Evolutionary conservation across 2,113 vertebrate species (phyloP).

Genomic region (Callaeas wilsoni): DNA sequence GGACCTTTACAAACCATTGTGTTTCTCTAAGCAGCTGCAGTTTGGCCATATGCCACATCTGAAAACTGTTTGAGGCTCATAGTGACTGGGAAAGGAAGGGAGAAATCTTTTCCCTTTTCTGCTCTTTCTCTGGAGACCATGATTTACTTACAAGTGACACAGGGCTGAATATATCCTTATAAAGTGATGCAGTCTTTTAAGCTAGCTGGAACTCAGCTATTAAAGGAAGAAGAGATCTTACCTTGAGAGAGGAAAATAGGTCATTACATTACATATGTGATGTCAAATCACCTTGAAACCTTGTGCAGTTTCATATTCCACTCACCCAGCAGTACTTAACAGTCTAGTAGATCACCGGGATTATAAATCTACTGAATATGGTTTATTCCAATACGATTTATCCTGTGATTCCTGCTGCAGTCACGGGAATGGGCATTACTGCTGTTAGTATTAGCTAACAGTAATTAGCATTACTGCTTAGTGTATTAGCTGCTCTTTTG

Average conservation of each 20-base stretch:
- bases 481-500: not conserved
- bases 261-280: not conserved
- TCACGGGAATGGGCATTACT: not conserved
- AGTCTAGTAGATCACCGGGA: not conserved
- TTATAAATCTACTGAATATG: not conserved
- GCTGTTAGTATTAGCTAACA: too few species aligned
- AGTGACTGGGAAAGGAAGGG: not conserved
- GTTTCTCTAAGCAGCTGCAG: not conserved
- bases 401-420: not conserved
- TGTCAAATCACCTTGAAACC: not conserved
- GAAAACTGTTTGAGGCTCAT: not conserved
- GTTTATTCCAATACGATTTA: not conserved
- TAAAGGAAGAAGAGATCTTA: not conserved
- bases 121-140: not conserved
- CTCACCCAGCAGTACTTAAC: not conserved
- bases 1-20: not conserved
- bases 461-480: too few species aligned
- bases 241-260: not conserved
- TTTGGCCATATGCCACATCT: rapidly evolving
- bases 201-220: not conserved
- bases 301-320: not conserved
- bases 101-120: not conserved
- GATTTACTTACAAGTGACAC: not conserved
- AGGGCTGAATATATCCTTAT: not conserved
- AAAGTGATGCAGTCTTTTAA: not conserved